A percentile compares a stretch with the other conserved stretches of the same genome.
These are phyloP conservation scores for Rallus crepitans DNA, from an alignment of 2,797 vertebrate species.

Conservation along the genomic window DNA sequence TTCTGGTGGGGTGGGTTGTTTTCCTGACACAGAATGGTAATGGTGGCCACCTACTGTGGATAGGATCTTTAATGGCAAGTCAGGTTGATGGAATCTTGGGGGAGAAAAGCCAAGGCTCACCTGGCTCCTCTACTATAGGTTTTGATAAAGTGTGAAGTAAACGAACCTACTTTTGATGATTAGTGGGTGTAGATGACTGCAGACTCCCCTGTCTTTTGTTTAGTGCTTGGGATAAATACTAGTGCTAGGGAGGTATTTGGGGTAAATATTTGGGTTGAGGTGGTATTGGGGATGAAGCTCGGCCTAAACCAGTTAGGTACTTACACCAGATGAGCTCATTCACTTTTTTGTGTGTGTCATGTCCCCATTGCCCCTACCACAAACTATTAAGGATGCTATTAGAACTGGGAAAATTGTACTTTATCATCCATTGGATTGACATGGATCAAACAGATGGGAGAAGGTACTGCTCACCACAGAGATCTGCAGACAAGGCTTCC, in stretches of 20 bases:
- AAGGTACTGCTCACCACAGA: not conserved
- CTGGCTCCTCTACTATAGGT: not conserved
- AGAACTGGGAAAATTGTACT: not conserved
- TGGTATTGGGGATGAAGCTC: not conserved
- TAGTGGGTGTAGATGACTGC: rapidly evolving
- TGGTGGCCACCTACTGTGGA: not conserved
- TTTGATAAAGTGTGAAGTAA: not conserved
- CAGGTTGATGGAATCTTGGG: not conserved
- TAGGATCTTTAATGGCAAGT: not conserved
- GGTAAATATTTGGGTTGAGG: not conserved
- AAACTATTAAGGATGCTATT: not conserved
- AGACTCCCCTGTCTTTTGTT: not conserved
- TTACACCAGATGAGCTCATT: too few species aligned
- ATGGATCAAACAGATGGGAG: not conserved
- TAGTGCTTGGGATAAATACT: not conserved
- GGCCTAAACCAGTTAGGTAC: not conserved
- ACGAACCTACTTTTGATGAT: not conserved
- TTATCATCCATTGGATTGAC: not conserved
- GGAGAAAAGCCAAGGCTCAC: not conserved
- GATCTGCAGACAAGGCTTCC: not conserved
- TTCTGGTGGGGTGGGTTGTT: not conserved
- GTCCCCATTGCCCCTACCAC: not conserved
- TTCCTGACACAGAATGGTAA: not conserved
- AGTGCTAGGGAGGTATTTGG: not conserved
- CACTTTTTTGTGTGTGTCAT: too few species aligned